These are phyloP conservation scores for Leucoraja ocellata DNA, from an alignment of 2,797 vertebrate genomes.

Conservation along the genomic window DNA sequence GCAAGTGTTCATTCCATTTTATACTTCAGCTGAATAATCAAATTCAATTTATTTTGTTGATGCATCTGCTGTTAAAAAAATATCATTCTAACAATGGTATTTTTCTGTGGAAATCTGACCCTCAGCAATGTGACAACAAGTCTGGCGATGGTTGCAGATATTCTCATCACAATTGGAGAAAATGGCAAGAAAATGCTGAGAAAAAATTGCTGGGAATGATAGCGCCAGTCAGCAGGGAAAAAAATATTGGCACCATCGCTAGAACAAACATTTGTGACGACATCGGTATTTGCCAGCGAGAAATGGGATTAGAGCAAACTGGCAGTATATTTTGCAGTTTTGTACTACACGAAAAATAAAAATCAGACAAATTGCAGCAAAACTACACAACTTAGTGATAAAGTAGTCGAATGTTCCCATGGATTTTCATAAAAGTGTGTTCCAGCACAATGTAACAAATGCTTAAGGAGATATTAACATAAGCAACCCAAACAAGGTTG, in stretches of 20 bases:
- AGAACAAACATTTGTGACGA: background rate
- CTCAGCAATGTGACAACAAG: background rate
- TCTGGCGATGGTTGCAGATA: background rate
- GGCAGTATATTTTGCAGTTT: background rate
- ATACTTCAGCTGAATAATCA: slow-evolving; percentile 9
- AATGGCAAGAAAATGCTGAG: background rate
- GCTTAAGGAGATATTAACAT: too few species aligned
- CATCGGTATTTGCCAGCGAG: background rate
- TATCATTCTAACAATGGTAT: background rate
- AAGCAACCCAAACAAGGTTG: too few species aligned
- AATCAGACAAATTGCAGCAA: background rate
- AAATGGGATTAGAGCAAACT: background rate
- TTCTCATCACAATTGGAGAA: background rate
- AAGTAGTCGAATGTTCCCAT: too few species aligned
- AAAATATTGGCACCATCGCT: background rate
- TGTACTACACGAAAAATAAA: background rate
- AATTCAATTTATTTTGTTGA: slow-evolving; percentile 4
- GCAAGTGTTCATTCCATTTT: background rate
- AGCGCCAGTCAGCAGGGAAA: background rate
- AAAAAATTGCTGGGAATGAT: background rate
- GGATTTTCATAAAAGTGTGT: too few species aligned
- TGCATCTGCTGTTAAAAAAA: background rate
- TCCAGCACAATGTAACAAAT: too few species aligned
- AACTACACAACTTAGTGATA: too few species aligned
- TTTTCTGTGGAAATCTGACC: background rate